Evolutionary conservation across 2,888 invertebrate species (phyloP).

Genomic region (Escarpia spicata): DNA sequence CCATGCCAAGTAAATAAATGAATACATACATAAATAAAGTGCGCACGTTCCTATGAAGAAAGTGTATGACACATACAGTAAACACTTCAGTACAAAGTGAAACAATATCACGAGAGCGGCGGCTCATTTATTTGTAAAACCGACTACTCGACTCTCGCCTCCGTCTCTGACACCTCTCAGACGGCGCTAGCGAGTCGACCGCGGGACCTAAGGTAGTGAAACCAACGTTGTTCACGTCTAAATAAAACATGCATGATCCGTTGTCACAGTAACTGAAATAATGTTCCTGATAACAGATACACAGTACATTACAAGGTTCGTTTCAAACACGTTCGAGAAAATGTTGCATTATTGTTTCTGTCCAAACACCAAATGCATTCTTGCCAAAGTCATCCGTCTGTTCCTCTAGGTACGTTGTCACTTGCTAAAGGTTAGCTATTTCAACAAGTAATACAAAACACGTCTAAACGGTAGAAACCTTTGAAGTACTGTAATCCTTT

Average conservation of each 20-base stretch:
- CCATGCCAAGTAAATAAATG: too few species aligned
- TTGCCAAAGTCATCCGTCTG: neutral
- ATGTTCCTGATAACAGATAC: neutral
- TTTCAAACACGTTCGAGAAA: neutral
- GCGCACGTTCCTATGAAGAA: neutral
- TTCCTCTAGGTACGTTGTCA: neutral
- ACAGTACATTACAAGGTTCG: neutral
- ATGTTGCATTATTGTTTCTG: neutral
- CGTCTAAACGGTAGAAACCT: neutral
- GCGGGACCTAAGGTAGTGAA: neutral
- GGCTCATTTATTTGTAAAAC: constrained; percentile 12
- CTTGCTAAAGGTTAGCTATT: neutral
- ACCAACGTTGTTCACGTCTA: neutral
- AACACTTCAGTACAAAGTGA: neutral
- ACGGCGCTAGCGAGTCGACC: neutral
- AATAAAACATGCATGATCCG: constrained; percentile 3
- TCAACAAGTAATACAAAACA: neutral
- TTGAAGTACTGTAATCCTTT: neutral
- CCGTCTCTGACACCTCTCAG: neutral
- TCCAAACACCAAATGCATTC: neutral
- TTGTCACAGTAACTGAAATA: neutral
- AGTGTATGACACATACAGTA: neutral
- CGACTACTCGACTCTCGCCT: neutral
- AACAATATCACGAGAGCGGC: neutral
- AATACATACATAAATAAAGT: too few species aligned